These are phyloP conservation scores for Sebastiscus tertius DNA, from an alignment of 2,797 vertebrate species.

Conservation along the genomic window DNA sequence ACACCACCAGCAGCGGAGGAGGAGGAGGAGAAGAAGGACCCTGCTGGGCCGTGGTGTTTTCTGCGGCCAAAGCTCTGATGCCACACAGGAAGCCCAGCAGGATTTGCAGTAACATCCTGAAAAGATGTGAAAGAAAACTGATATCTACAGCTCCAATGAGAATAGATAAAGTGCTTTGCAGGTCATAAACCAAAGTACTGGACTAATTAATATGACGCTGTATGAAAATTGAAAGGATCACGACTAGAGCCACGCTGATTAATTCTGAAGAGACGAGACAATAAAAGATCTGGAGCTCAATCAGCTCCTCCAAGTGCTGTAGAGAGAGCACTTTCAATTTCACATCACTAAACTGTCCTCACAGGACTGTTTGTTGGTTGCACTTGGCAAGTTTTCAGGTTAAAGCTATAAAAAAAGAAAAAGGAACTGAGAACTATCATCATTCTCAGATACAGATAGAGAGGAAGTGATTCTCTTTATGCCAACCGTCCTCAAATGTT, in stretches of 20 bases:
- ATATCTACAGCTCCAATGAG: neutral
- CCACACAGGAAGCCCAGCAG: slow-evolving; percentile 60
- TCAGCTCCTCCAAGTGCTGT: neutral
- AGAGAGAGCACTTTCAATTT: neutral
- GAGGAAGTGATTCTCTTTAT: neutral
- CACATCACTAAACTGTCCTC: neutral
- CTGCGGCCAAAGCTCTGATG: slow-evolving; percentile 53
- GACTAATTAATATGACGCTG: too few species aligned
- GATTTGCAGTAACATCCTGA: slow-evolving; percentile 65
- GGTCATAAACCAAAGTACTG: too few species aligned
- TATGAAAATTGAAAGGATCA: too few species aligned
- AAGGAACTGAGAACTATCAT: neutral
- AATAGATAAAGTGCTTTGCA: accelerated
- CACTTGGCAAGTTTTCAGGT: neutral
- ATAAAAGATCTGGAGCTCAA: neutral
- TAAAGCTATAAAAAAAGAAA: neutral
- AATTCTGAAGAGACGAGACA: neutral
- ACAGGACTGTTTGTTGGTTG: too few species aligned
- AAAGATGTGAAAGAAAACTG: neutral
- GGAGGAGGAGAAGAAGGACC: slow-evolving; percentile 9
- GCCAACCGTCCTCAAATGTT: too few species aligned
- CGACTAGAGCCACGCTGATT: neutral
- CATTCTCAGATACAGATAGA: neutral
- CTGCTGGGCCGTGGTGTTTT: neutral
- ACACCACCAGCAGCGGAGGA: slow-evolving; percentile 88